Evolutionary conservation across 2,113 vertebrate genomes (phyloP), one percentile per base, ranked within the genome.

Genomic region (Nothoprocta pentlandii): DNA sequence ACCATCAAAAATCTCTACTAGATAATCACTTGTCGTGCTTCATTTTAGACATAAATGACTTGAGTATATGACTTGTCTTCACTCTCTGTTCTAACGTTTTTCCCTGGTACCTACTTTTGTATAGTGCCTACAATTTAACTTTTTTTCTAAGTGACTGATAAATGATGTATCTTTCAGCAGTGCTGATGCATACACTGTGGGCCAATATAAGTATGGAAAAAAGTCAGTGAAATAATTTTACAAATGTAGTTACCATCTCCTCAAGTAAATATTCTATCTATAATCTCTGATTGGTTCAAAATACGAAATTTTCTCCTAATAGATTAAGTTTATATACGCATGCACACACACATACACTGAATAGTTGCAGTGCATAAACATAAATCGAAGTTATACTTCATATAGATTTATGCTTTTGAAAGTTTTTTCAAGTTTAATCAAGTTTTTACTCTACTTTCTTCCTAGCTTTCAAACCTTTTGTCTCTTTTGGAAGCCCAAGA

Each of bases 401-500:
- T 75, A n/a, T 51, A 77, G 46, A 32, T 86, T 16, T 84, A 47
- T 84, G 39, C 17, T 92, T 30, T 73, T 77, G 73, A 22, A 84
- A 93, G 44, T 12, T 63, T 87, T 68, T 91, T 59, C 73, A 47
- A 70, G 9, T 54, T 94, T 95, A 82, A 68, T 80, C 49, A 94
- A 88, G 75, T 92, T 97, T 95, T 95, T 56, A 67, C 10, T 66
- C 83, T 41, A 74, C 14, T 85, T 95, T 93, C 78, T 90, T 93
- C 16, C 77, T 74, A 47, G 91, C 22, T 95, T 95, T 94, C 54
- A 87, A 94, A 75, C 4, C 17, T 95, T 93, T 51, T 84, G n/a
- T 90, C 70, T 95, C 73, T 96, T 97, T 94, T 95, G 79, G 68
- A 96, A 75, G 34, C 23, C 49, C 61, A 95, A 91, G 91, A 97